Percentiles rank a stretch among this genome's conserved stretches.
These are phyloP conservation scores for Heterochromis multidens DNA, from an alignment of 2,113 vertebrate genomes.

Conservation along the genomic window DNA sequence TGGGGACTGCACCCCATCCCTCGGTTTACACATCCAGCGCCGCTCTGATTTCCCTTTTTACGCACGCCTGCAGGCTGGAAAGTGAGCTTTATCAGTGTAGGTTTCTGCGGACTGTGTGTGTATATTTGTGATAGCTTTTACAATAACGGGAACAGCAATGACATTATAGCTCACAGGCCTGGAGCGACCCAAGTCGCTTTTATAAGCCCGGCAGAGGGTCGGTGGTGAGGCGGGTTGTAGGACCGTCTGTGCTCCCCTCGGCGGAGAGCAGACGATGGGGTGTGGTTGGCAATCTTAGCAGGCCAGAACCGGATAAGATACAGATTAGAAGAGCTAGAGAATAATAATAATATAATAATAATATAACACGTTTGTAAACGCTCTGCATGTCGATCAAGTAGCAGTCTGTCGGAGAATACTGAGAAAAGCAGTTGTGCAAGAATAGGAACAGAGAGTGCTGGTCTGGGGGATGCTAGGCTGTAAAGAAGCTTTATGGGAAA, in stretches of 20 bases:
- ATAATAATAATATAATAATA: neutral
- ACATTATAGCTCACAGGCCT: slow-evolving; percentile 18
- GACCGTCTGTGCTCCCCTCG: neutral
- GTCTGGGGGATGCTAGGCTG: neutral
- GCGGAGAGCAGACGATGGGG: slow-evolving; percentile 46
- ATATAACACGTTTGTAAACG: neutral
- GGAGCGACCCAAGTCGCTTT: slow-evolving; percentile 6
- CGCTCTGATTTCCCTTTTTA: slow-evolving; percentile 14
- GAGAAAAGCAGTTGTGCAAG: neutral
- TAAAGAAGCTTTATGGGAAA: neutral
- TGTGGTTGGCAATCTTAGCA: slow-evolving; percentile 67
- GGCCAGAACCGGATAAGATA: slow-evolving; percentile 25
- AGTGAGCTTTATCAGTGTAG: neutral
- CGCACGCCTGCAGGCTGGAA: slow-evolving; percentile 27
- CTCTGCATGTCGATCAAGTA: neutral
- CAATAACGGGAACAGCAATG: slow-evolving; percentile 12
- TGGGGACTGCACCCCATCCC: slow-evolving; percentile 40
- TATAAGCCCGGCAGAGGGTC: neutral
- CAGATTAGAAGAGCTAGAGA: neutral
- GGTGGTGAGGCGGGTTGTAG: neutral
- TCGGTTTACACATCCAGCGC: slow-evolving; percentile 15
- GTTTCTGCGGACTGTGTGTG: neutral
- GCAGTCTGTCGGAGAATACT: neutral
- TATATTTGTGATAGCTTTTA: neutral
- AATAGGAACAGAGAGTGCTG: neutral